A percentile compares a stretch with the other conserved stretches of the same genome.
These are phyloP conservation scores for Chlorodrepanis virens DNA, from an alignment of 2,113 vertebrate species.

Conservation along the genomic window DNA sequence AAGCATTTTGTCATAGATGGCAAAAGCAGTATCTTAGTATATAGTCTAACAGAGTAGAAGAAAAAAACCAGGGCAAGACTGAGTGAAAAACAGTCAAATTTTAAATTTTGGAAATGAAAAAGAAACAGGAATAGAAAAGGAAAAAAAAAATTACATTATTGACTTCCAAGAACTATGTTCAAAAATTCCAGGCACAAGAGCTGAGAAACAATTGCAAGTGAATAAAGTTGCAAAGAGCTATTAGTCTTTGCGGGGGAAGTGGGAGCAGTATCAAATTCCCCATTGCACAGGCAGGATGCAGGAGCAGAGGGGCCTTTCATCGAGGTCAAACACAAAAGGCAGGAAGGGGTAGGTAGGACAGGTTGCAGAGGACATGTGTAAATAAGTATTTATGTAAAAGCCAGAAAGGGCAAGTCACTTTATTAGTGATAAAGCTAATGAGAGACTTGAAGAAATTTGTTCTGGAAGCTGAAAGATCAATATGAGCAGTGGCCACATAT, in stretches of 20 bases:
- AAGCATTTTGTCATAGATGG: not conserved
- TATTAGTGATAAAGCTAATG: not conserved
- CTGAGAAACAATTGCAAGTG: not conserved
- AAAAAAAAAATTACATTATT: not conserved
- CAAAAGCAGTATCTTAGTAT: not conserved
- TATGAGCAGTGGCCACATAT: not conserved
- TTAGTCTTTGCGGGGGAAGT: not conserved
- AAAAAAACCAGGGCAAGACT: not conserved
- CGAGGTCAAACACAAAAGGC: not conserved
- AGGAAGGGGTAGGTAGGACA: not conserved
- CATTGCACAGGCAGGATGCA: not conserved
- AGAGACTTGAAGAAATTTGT: not conserved
- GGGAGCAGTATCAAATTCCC: not conserved
- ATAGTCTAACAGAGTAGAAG: not conserved
- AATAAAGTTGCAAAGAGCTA: not conserved
- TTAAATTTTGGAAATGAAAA: not conserved
- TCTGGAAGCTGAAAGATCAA: not conserved
- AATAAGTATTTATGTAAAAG: accelerated
- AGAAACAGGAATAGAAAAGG: not conserved
- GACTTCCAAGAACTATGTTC: not conserved
- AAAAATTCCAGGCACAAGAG: not conserved
- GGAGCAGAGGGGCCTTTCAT: not conserved
- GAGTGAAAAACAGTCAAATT: not conserved
- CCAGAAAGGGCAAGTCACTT: not conserved
- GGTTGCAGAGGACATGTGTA: not conserved